Base-by-base conservation (phyloP, 2,888 invertebrate species). In the Drosophila planitibia region DNA sequence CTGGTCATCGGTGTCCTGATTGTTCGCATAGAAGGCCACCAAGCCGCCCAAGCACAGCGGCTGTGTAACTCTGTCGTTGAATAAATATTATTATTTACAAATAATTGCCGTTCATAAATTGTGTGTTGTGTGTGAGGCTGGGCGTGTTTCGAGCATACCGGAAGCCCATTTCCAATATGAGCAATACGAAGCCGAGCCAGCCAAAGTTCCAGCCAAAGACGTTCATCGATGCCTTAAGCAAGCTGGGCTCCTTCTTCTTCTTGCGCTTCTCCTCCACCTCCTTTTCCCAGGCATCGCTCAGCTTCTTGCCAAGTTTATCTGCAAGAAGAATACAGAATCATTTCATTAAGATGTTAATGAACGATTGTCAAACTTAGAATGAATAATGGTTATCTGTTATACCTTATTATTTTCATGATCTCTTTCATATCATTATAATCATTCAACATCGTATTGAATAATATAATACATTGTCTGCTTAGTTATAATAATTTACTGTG, bases 41-140 rank as follows among this genome's bases (percentile, higher is more conserved):
- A 96, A 91, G 79, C 94, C 95, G 67, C 96, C 95, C 74, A 96
- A 94, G 86, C 95, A 95, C 76, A 95, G 92, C 7, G 96, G 96
- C 89, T 96, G 96, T 52, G 95, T 94, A 79, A 95, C 94, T 92
- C 96, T 96, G 93, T 16, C 73, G 44, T 25, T 39, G 59, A 39
- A 30, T 39, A 32, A 54, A 54, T 25, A 55, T 28, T 25, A 39
- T 54, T 70, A 49, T 37, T 32, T 52, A 66, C 52, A 47, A 53
- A 59, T 82, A 72, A 75, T 61, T 64, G 33, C 32, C 12, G 44
- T 65, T 64, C 66, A 89, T 85, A 91, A 91, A 89, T 90, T 69
- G 68, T 14, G 41, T 12, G 54, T 14, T 47, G n/a, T 22, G 25
- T 10, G 25, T 3, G 35, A 32, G n/a, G 14, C 55, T 37, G 75